These are phyloP conservation scores for Kuschelorhynchus macadamiae DNA, from an alignment of 2,888 invertebrate genomes.

Conservation along the genomic window DNA sequence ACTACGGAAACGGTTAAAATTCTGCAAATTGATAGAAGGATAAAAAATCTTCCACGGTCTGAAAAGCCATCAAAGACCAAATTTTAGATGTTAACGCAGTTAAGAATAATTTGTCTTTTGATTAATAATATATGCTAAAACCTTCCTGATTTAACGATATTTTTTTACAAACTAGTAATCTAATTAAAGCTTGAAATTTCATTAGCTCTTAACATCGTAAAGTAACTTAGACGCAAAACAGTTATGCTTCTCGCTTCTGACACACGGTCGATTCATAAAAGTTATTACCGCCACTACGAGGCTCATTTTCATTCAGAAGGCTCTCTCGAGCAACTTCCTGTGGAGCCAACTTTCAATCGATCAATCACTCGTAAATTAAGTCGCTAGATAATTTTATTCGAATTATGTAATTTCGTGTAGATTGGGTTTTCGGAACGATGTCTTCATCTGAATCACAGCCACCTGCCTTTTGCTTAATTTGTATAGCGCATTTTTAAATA, in stretches of 20 bases:
- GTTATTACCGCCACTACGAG: slow-evolving; percentile 37
- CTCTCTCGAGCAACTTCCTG: slow-evolving; percentile 43
- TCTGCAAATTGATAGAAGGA: too few relatives aligned
- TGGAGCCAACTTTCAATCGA: slow-evolving; percentile 43
- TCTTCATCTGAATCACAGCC: slow-evolving; percentile 28
- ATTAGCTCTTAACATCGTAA: slow-evolving; percentile 25
- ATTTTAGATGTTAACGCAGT: too few relatives aligned
- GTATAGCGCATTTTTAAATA: too few relatives aligned
- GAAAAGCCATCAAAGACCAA: too few relatives aligned
- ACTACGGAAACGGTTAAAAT: too few relatives aligned
- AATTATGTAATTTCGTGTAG: slow-evolving; percentile 31
- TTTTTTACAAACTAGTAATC: too few relatives aligned
- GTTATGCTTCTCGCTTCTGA: slow-evolving; percentile 31
- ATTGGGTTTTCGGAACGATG: slow-evolving; percentile 17
- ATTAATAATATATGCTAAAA: too few relatives aligned
- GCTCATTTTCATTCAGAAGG: slow-evolving; percentile 49
- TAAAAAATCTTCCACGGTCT: too few relatives aligned
- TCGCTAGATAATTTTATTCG: slow-evolving; percentile 35
- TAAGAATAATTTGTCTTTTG: too few relatives aligned
- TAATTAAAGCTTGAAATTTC: slow-evolving; percentile 26
- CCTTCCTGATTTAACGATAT: too few relatives aligned
- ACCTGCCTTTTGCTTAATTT: too few relatives aligned
- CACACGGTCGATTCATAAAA: slow-evolving; percentile 46
- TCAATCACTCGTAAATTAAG: slow-evolving; percentile 49
- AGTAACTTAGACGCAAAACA: slow-evolving; percentile 35